Conservation (phyloP, 2,113 vertebrate genomes). For the Elgaria multicarinata region DNA sequence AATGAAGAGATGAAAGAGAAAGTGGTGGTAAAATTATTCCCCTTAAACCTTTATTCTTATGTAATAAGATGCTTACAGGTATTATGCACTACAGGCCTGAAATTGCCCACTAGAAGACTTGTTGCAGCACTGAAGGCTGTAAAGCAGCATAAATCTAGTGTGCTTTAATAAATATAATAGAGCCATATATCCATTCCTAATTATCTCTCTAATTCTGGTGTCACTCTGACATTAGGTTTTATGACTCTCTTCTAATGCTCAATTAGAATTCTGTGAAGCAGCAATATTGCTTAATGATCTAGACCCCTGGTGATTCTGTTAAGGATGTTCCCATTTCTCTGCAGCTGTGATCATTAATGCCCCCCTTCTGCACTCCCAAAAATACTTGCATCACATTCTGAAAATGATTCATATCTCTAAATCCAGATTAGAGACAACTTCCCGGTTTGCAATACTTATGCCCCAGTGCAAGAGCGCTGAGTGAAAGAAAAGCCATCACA, state of each 20-base stretch:
- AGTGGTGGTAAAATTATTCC: background rate
- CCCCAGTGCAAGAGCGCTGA: background rate
- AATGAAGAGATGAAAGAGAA: background rate
- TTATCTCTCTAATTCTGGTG: slow-evolving; percentile 11
- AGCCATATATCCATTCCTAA: slow-evolving; percentile 27
- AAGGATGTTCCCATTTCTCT: slow-evolving; percentile 1
- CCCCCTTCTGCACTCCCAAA: background rate
- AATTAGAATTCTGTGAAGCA: slow-evolving; percentile 33
- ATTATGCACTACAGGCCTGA: background rate
- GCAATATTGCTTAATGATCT: slow-evolving; percentile 30
- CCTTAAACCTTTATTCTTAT: background rate
- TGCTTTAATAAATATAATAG: slow-evolving; percentile 23
- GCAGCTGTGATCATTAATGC: background rate
- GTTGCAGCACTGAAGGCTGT: background rate
- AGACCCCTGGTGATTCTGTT: background rate
- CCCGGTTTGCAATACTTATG: background rate
- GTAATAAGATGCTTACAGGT: background rate
- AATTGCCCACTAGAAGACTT: background rate
- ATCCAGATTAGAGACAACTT: background rate
- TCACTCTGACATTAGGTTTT: slow-evolving; percentile 12
- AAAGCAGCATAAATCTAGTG: background rate
- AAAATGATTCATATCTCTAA: background rate
- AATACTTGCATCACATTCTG: slow-evolving; percentile 16
- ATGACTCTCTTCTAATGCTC: slow-evolving; percentile 26
- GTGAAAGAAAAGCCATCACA: background rate